Evolutionary conservation across 2,888 invertebrate genomes (phyloP), one percentile per base, ranked within the genome.

Genomic region (Laothoe populi): DNA sequence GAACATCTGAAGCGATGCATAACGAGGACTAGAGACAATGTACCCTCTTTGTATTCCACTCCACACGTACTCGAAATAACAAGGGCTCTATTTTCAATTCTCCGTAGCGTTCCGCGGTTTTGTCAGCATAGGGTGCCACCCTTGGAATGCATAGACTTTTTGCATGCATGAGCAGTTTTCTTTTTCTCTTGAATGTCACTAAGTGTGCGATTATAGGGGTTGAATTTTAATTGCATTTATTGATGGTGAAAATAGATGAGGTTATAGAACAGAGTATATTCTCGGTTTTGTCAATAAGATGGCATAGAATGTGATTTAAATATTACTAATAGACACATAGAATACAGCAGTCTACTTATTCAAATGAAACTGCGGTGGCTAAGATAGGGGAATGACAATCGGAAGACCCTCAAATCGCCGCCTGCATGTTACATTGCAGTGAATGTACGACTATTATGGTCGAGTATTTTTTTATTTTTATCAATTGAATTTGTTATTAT

Each of bases 41-140:
- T 86, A 76, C 82, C 86, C 83, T 84, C 84, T 89, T 88, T 88
- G 87, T 87, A 86, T 86, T 88, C 86, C 88, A 81, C 89, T 90
- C 85, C 82, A 87, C 87, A 82, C 84, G 80, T 81, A 84, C 89
- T 91, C 82, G 82, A 90, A 90, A 92, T 92, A 92, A 92, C 90
- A 91, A 91, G 90, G 87, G 87, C 84, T 84, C 90, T 89, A 90
- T 88, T 91, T 90, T 90, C 89, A 88, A 90, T 90, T 90, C 83
- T 86, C 82, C 78, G 85, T 81, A 76, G 82, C 77, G 68, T 81
- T 81, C 79, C 72, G 84, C 69, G 85, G 86, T 82, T 81, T 69
- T 74, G 78, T 81, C 81, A 81, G 79, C 79, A 75, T 74, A 78
- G 79, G 80, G 78, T 69, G 78, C 81, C 83, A 78, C 81, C 83